Percentiles rank a stretch among this genome's conserved stretches.
phyloP scores from a whole-genome alignment of 2,113 vertebrate species.

The Lagopus muta region DNA sequence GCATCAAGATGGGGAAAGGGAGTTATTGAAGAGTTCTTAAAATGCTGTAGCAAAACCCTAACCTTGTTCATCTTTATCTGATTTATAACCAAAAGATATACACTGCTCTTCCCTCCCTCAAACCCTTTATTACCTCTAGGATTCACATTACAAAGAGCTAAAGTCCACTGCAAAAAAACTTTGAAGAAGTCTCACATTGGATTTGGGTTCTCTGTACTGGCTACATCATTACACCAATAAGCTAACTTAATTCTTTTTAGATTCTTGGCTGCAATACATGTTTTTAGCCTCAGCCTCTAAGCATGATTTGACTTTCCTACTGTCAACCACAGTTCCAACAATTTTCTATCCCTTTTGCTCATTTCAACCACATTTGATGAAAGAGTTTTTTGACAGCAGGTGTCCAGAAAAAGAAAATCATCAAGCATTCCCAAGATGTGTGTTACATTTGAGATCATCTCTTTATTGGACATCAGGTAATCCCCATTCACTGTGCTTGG shows the following conservation, averaged over 20 bases:
- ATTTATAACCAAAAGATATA: background rate
- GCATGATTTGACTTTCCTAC: background rate
- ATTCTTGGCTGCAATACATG: background rate
- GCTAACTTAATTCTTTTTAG: background rate
- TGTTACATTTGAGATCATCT: background rate
- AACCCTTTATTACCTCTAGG: background rate
- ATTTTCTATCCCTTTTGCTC: background rate
- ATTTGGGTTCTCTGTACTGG: background rate
- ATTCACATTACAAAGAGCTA: background rate
- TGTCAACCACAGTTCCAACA: background rate
- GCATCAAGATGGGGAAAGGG: background rate
- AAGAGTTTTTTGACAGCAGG: background rate
- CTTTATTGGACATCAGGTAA: background rate
- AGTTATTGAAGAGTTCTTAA: slow-evolving; percentile 35
- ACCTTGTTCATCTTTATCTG: slow-evolving; percentile 14
- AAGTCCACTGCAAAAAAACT: background rate
- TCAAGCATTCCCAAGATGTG: background rate
- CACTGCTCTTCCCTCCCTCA: background rate
- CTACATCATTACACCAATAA: background rate
- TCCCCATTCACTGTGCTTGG: background rate
- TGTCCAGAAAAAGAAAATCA: background rate
- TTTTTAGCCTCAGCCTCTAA: background rate
- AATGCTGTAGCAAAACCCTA: slow-evolving; percentile 32
- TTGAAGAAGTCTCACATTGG: background rate
- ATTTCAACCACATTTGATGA: background rate